These are phyloP conservation scores for Drosophila aff. DNA, from an alignment of 1,140 invertebrate genomes.

Conservation along the genomic window DNA sequence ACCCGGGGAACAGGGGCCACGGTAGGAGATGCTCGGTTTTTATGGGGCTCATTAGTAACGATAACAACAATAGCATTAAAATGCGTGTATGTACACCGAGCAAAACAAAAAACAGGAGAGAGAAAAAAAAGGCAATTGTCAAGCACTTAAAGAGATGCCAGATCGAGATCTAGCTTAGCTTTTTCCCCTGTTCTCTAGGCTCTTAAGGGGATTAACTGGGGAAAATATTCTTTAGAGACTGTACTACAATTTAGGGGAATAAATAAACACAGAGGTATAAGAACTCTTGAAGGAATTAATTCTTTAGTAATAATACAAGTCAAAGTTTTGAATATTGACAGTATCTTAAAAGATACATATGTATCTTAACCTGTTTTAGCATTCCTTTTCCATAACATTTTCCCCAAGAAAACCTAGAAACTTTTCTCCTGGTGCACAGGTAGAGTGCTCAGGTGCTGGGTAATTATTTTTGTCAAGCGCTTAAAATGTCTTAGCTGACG, in stretches of 20 bases:
- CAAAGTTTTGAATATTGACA: too few relatives aligned
- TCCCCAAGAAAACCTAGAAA: neutral
- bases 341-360: too few relatives aligned
- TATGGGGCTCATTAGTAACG: conserved; percentile 69
- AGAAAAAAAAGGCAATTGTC: conserved; percentile 10
- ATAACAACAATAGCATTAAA: conserved; percentile 68
- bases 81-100: conserved; percentile 52
- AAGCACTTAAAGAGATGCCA: neutral
- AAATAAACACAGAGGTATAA: neutral
- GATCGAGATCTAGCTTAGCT: neutral
- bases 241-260: neutral
- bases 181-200: neutral
- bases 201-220: neutral
- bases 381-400: neutral
- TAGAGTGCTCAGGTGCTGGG: conserved; percentile 57
- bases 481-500: conserved; percentile 59
- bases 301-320: neutral
- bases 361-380: too few relatives aligned
- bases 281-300: neutral
- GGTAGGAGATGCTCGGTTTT: conserved; percentile 43
- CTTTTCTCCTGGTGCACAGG: conserved; percentile 26
- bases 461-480: conserved; percentile 81
- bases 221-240: neutral
- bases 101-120: neutral
- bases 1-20: neutral